phyloP scores from a whole-genome alignment of 1,140 invertebrate genomes.

The Coelopa frigida region DNA sequence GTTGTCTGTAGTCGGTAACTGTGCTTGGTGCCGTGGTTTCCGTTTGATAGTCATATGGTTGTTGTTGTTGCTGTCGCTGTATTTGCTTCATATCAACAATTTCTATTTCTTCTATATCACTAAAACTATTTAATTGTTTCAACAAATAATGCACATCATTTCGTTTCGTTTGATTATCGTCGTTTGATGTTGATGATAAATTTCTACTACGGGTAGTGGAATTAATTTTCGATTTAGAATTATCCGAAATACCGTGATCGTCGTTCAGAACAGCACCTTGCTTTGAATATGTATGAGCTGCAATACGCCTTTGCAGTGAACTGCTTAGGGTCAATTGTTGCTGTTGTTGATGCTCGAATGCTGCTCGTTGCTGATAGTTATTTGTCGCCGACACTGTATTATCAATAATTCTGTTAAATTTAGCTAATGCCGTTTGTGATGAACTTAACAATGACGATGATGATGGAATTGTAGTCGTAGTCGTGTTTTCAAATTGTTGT shows the following conservation, averaged over 20 bases:
- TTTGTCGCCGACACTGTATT: conserved; percentile 25
- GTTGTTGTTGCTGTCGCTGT: conserved; percentile 25
- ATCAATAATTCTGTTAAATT: conserved; percentile 44
- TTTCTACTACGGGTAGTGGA: too few relatives aligned
- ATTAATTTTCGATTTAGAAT: too few relatives aligned
- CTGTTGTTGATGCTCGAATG: too few relatives aligned
- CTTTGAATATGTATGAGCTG: too few relatives aligned
- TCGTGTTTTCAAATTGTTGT: conserved; percentile 33
- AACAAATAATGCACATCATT: conserved; percentile 47
- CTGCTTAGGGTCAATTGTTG: too few relatives aligned
- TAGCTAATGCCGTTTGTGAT: conserved; percentile 39
- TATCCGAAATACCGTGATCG: too few relatives aligned
- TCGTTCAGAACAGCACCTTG: too few relatives aligned
- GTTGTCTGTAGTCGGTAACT: neutral
- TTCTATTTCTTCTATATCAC: conserved; percentile 47
- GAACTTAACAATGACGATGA: conserved; percentile 20
- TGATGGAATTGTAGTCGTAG: conserved; percentile 17
- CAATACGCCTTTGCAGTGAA: too few relatives aligned
- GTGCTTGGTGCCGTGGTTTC: conserved; percentile 9
- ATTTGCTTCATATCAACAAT: conserved; percentile 46
- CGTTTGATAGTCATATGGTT: conserved; percentile 4
- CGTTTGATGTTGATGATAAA: too few relatives aligned
- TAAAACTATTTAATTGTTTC: conserved; percentile 47
- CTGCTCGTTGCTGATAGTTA: conserved; percentile 12
- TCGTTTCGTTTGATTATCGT: conserved; percentile 44